phyloP scores from a whole-genome alignment of 2,113 vertebrate species.

The Actinemys pallida region DNA sequence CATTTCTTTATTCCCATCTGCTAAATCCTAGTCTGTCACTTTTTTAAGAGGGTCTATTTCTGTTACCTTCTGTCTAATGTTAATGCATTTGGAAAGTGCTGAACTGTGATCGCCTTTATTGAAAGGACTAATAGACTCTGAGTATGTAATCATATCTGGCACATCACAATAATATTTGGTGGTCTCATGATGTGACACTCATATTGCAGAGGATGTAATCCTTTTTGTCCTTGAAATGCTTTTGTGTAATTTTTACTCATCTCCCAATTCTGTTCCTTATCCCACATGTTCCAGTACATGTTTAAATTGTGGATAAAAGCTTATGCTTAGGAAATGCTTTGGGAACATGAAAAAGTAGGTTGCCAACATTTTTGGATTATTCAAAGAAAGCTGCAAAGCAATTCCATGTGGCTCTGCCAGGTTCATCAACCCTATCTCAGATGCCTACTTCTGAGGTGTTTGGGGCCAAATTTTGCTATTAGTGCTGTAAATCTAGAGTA shows the following conservation, averaged over 20 bases:
- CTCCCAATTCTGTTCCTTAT: neutral
- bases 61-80: neutral
- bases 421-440: neutral
- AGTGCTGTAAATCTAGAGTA: neutral
- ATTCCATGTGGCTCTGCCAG: neutral
- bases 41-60: neutral
- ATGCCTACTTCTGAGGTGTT: neutral
- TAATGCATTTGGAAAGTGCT: neutral
- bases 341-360: neutral
- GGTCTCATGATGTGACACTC: neutral
- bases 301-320: accelerated
- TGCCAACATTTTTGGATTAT: neutral
- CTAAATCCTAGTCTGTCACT: neutral
- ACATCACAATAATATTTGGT: neutral
- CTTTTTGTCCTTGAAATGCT: neutral
- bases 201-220: neutral
- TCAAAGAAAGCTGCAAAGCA: neutral
- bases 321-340: accelerated
- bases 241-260: neutral
- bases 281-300: neutral
- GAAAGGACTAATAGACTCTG: neutral
- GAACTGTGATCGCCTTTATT: neutral
- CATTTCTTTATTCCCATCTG: neutral
- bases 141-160: neutral
- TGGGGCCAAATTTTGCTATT: neutral